phyloP scores from a whole-genome alignment of 2,888 invertebrate species.

The Spialia ferax region DNA sequence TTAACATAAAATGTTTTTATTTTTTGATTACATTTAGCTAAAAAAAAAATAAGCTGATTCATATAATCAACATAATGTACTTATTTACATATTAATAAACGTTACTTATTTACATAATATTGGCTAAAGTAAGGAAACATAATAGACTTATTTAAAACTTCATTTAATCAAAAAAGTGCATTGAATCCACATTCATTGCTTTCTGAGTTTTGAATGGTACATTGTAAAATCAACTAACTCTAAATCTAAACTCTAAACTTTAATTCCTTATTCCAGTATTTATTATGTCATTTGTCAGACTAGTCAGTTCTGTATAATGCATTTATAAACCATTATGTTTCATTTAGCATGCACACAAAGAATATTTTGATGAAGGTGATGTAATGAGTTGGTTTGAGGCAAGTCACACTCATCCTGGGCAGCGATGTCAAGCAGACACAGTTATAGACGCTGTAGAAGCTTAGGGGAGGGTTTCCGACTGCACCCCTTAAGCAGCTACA shows the following conservation, averaged over 20 bases:
- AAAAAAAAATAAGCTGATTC: too few species aligned
- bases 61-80: too few species aligned
- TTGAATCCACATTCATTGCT: too few species aligned
- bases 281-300: neutral
- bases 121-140: too few species aligned
- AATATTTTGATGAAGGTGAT: slow-evolving; percentile 6
- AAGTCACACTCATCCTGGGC: slow-evolving; percentile 47
- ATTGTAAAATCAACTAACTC: neutral
- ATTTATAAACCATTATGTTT: neutral
- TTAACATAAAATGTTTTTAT: too few species aligned
- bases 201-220: neutral
- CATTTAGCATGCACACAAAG: neutral
- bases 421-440: slow-evolving; percentile 46
- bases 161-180: too few species aligned
- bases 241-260: too few species aligned
- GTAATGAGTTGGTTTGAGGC: slow-evolving; percentile 2
- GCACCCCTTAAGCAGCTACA: slow-evolving; percentile 86
- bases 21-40: too few species aligned
- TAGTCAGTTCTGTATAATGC: neutral
- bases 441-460: slow-evolving; percentile 76
- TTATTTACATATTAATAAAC: too few species aligned
- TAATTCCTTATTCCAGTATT: neutral
- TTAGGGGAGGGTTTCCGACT: slow-evolving; percentile 66
- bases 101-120: too few species aligned
- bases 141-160: too few species aligned